Evolutionary conservation across 1,140 invertebrate species (phyloP), one percentile per base, ranked within the genome.

Genomic region (Mizuhopecten yessoensis): DNA sequence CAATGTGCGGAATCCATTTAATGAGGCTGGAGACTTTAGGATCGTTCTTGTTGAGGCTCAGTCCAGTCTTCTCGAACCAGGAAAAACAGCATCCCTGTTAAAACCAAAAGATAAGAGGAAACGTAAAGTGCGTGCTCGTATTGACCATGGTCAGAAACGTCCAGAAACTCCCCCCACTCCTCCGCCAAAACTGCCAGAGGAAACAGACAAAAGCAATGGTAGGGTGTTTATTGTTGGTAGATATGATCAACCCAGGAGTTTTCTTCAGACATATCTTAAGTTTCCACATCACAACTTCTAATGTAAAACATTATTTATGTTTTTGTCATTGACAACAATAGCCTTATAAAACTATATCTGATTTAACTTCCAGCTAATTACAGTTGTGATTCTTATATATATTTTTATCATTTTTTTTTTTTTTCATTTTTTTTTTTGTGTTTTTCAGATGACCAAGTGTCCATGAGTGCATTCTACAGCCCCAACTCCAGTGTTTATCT

Each of bases 401-500:
- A 34, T 20, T 87, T 34, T 33, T 33, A 87, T 23, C 34, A 34
- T 34, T 17, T 87, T 87, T 3, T 87, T 15, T 33, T 34, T 7
- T 87, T 20, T 49, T n/a, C 39, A 90, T 87, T 33, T 86, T 86
- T 88, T 91, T 57, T 17, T 75, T 13, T 86, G 89, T 88, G 20
- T 87, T 49, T 88, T 92, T 75, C 90, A 94, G 94, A 93, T 75
- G 91, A 93, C 23, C 92, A 93, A 11, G 92, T 92, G 11, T 89
- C 91, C n/a, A 94, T 96, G 92, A 95, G 94, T 91, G 94, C 96
- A 0, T 96, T 96, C 93, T 96, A 94, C 92, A 94, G 94, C 36
- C 95, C 95, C 34, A 89, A 92, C 49, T 92, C 92, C 23, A 90
- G 89, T 86, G 92, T 96, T 3, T 93, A 94, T 86, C 86, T 96